Evolutionary conservation across 2,888 invertebrate species (phyloP).

Genomic region (Synanthedon tipuliformis): DNA sequence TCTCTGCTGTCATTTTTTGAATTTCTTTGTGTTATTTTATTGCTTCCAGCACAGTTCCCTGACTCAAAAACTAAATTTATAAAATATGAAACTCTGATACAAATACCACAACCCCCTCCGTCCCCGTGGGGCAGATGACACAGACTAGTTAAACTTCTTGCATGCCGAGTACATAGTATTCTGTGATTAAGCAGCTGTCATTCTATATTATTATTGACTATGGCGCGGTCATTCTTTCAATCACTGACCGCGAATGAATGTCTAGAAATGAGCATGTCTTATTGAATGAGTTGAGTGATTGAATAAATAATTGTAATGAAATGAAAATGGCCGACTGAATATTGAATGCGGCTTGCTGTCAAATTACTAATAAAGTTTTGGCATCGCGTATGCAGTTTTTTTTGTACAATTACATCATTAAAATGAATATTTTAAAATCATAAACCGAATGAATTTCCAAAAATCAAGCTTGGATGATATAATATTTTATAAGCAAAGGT

Average conservation of each 20-base stretch:
- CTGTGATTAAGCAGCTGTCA: no score
- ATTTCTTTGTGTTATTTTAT: neutral
- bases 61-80: slow-evolving; percentile 13
- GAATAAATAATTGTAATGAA: slow-evolving; percentile 11
- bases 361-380: slow-evolving; percentile 52
- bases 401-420: slow-evolving; percentile 22
- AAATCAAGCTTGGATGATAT: slow-evolving; percentile 23
- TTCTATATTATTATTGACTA: no score
- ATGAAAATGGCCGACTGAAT: slow-evolving; percentile 62
- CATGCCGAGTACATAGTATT: no score
- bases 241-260: no score
- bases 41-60: slow-evolving; percentile 2
- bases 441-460: slow-evolving; percentile 35
- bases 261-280: no score
- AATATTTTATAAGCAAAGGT: slow-evolving; percentile 37
- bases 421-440: slow-evolving; percentile 22
- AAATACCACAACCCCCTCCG: slow-evolving; percentile 3
- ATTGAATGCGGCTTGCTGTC: slow-evolving; percentile 68
- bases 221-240: no score
- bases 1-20: slow-evolving; percentile 76
- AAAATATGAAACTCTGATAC: slow-evolving; percentile 1
- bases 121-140: slow-evolving; percentile 7
- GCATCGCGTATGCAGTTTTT: slow-evolving; percentile 32
- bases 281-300: no score
- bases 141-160: no score